A percentile compares a stretch with the other conserved stretches of the same genome.
Evolutionary conservation across 1,140 invertebrate species (phyloP).

Genomic region (Rhopalosiphum padi): DNA sequence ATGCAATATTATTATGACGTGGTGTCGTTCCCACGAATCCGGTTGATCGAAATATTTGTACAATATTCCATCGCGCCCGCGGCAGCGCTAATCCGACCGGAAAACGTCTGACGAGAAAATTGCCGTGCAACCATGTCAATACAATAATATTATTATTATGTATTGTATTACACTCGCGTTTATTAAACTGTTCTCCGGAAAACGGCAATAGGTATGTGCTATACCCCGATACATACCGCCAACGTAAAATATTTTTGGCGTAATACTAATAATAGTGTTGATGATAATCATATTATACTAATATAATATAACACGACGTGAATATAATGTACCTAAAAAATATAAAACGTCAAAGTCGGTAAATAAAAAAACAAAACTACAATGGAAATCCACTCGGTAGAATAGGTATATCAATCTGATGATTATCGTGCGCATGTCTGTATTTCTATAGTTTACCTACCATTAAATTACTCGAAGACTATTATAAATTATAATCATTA

Average conservation of each 20-base stretch:
- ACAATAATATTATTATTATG: constrained; percentile 3
- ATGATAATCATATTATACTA: background rate
- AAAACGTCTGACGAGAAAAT: constrained; percentile 30
- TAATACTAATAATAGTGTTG: background rate
- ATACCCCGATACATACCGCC: background rate
- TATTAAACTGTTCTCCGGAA: background rate
- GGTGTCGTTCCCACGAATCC: background rate
- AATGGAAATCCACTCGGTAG: background rate
- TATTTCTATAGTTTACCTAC: too few species aligned
- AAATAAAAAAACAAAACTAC: background rate
- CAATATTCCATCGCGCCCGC: background rate
- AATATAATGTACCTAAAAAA: background rate
- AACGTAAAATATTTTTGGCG: background rate
- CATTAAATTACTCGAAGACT: too few species aligned
- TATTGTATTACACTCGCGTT: background rate
- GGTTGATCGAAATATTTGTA: background rate
- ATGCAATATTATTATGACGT: background rate
- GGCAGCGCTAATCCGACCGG: background rate
- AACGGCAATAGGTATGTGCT: background rate
- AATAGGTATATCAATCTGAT: too few species aligned
- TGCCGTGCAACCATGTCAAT: constrained; percentile 29
- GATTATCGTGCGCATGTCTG: too few species aligned
- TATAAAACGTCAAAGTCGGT: background rate
- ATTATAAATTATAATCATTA: too few species aligned
- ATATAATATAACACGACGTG: background rate